Base-by-base conservation (phyloP, 2,797 vertebrate genomes). In the Lutjanus argentimaculatus region DNA sequence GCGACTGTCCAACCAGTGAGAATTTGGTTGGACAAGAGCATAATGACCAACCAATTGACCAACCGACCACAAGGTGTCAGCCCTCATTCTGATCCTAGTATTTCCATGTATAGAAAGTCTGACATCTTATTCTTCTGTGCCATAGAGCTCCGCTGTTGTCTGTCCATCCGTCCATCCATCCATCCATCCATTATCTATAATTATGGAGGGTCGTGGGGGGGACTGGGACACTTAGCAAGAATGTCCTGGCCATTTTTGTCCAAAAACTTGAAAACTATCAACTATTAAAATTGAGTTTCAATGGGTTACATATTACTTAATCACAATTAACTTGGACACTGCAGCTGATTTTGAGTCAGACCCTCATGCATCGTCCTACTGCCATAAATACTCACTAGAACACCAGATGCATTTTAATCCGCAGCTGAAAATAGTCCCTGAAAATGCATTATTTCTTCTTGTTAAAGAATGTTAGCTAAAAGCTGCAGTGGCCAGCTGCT, bases 341-440 rank as follows among this genome's bases (percentile, higher is more conserved):
- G n/a, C 46, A 45, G 40, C 42, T 59, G 17, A 63, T 84, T 76
- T 72, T 12, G 17, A 56, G 16, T 53, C 8, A 58, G n/a, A 15
- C 21, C 52, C 2, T 15, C 30, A 36, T 11, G 8, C 22, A 46
- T 43, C 1, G 0, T 67, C 42, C 30, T 42, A 45, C 68, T 40
- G 4, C 10, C 57, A 16, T 68, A 42, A 72, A 72, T 64, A 21
- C 17, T 57, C 36, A 55, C 13, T 17, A 11, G 7, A 55, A 17
- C 12, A 48, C 40, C 45, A 56, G 57, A 62, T 58, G n/a, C 72
- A 11, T 72, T 14, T 67, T 30, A 14, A 77, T 48, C 36, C 1
- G 0, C 59, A 46, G 12, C 5, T 46, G 12, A 46, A 1, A 66
- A 72, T 46, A 55, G 57, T 45, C 22, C 17, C 49, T 3, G 6